These are phyloP conservation scores for Standfussiana lucernea DNA, from an alignment of 2,888 invertebrate genomes.

Conservation along the genomic window DNA sequence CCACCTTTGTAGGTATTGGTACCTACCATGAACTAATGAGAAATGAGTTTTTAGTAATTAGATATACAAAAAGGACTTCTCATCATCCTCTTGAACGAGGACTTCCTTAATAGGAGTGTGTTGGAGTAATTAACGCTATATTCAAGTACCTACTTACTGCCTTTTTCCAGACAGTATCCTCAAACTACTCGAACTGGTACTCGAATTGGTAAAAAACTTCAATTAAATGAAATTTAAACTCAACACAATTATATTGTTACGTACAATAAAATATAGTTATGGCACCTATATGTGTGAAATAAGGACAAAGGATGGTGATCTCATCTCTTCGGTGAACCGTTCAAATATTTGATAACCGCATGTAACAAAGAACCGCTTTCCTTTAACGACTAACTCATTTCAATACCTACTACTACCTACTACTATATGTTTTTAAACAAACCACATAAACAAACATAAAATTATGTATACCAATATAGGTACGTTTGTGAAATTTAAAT, in stretches of 20 bases:
- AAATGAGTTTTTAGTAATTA: not conserved
- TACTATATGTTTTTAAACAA: not conserved
- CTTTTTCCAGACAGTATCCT: too few species aligned
- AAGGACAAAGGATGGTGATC: constrained; percentile 37
- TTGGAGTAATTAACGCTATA: too few species aligned
- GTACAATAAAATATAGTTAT: not conserved
- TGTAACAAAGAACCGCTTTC: constrained; percentile 44
- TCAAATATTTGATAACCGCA: constrained; percentile 42
- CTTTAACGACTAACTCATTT: constrained; percentile 20
- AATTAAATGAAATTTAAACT: not conserved
- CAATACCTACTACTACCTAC: not conserved
- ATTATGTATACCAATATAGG: not conserved
- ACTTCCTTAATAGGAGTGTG: not conserved
- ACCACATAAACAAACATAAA: not conserved
- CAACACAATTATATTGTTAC: not conserved
- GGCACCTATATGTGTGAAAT: not conserved
- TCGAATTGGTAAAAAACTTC: not conserved
- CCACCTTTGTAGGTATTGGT: too few species aligned
- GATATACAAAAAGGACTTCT: not conserved
- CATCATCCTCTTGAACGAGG: not conserved
- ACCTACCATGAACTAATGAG: too few species aligned
- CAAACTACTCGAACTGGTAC: too few species aligned
- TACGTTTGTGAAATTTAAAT: not conserved
- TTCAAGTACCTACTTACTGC: too few species aligned
- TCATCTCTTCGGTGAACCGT: constrained; percentile 55